Base-by-base conservation (phyloP, 2,113 vertebrate species). In the Cololabis saira region DNA sequence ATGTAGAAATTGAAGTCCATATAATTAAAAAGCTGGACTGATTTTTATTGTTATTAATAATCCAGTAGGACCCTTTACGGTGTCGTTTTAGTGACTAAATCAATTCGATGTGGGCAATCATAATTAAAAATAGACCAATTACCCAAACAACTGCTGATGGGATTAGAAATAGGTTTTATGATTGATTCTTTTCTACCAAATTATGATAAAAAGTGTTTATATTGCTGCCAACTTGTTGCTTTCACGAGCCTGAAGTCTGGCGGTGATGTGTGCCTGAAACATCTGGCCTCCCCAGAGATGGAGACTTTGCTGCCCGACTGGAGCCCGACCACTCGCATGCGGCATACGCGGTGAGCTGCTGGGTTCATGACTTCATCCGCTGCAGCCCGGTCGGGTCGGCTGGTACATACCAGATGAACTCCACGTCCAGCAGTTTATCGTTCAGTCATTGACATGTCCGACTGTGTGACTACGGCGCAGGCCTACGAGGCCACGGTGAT, bases 291-390 rank as follows among this genome's bases (percentile, higher is more conserved):
- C 57, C 58, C 15, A 54, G 65, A 64, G 50, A 61, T 12, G 58
- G 18, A 59, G 69, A 53, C 53, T 37, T 24, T 41, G 54, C 75
- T 30, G 16, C 51, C 24, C 55, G 76, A 74, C 82, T 80, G 74
- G 24, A 71, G 72, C 44, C 18, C 9, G 30, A 37, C 64, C 57
- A 85, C 44, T 82, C 61, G 60, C 44, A 45, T 44, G 30, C 57
- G 61, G 59, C 14, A 5, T 3, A 49, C 66, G 27, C 52, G 47
- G 48, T 19, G 51, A 5, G 72, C 72, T 64, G 61, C 76, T 2
- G 62, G 69, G 61, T 47, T 14, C 67, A 58, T 58, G 49, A 67
- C 55, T 74, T 69, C 61, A 64, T 75, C 71, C 16, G 10, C 61
- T 48, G 62, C 27, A 56, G 15, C 60, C 17, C 21, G 51, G 76